phyloP scores from a whole-genome alignment of 2,113 vertebrate genomes.

The Sapajus apella region DNA sequence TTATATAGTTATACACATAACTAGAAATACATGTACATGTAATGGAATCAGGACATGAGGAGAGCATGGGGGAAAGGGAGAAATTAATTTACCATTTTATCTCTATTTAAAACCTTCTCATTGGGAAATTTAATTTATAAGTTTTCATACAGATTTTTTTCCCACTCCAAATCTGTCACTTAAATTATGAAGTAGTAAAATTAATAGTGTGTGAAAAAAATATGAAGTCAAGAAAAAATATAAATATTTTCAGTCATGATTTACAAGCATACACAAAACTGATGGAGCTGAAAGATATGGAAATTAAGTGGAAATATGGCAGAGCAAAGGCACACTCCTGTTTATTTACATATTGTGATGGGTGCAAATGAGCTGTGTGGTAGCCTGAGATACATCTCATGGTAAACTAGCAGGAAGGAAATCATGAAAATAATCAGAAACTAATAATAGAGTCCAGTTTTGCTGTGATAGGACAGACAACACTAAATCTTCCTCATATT shows the following conservation, averaged over 20 bases:
- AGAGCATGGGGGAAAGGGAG: neutral
- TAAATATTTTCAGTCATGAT: neutral
- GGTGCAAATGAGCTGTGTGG: neutral
- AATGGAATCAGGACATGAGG: neutral
- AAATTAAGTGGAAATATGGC: neutral
- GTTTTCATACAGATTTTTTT: neutral
- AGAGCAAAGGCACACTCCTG: neutral
- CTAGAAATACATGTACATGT: neutral
- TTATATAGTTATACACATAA: neutral
- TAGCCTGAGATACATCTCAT: neutral
- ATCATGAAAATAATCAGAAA: neutral
- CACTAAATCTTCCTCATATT: neutral
- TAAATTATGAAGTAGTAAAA: conserved; percentile 2
- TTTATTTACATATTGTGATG: neutral
- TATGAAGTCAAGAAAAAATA: neutral
- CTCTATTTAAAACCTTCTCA: neutral
- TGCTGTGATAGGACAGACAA: neutral
- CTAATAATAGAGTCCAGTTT: neutral
- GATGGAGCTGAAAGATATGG: neutral
- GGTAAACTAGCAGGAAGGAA: neutral
- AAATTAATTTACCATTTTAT: neutral
- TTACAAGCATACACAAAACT: neutral
- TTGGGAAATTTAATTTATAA: neutral
- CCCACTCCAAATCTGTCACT: neutral
- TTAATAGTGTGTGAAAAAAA: neutral